These are phyloP conservation scores for Anarrhichthys ocellatus DNA, from an alignment of 2,113 vertebrate genomes.

Conservation along the genomic window DNA sequence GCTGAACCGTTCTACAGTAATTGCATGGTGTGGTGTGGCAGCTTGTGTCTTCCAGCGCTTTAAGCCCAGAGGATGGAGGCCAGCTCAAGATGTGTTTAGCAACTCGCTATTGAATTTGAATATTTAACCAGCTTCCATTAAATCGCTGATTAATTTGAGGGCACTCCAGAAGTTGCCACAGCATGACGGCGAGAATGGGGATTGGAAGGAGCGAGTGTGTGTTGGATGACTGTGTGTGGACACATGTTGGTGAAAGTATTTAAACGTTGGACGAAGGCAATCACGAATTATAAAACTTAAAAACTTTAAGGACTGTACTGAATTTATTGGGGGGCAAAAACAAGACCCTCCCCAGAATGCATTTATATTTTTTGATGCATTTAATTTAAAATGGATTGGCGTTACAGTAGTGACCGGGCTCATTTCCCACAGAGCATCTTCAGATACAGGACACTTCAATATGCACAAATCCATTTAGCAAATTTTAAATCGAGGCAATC, in stretches of 20 bases:
- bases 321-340: background rate
- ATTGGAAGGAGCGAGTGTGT: conserved; percentile 2
- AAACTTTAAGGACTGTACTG: background rate
- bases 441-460: background rate
- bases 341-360: background rate
- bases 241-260: background rate
- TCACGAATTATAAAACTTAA: background rate
- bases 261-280: conserved; percentile 1
- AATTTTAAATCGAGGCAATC: background rate
- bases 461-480: background rate
- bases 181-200: conserved; percentile 64
- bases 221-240: background rate
- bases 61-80: conserved; percentile 7
- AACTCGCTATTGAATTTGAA: conserved; percentile 71
- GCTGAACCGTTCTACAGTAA: background rate
- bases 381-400: background rate
- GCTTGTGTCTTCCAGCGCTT: conserved; percentile 21
- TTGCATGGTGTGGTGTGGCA: background rate
- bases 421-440: background rate
- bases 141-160: conserved; percentile 78
- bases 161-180: conserved; percentile 67
- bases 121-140: conserved; percentile 75
- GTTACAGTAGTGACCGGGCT: background rate
- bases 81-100: conserved; percentile 54
- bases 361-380: background rate